These are phyloP conservation scores for human (Homo sapiens) DNA, from an alignment of 2,113 vertebrate genomes.

Conservation along the genomic window DNA sequence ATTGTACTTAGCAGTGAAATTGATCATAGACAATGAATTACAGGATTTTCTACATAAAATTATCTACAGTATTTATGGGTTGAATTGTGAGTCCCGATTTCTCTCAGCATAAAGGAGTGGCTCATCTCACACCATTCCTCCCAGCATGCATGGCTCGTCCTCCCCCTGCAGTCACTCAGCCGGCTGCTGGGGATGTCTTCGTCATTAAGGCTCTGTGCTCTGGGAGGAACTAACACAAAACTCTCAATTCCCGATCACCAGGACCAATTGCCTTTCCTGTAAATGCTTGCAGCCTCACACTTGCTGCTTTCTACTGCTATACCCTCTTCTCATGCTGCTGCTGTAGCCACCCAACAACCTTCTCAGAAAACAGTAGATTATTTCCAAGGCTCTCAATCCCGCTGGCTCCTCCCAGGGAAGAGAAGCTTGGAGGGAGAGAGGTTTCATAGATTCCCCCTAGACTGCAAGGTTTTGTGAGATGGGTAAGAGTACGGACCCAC, in stretches of 20 bases:
- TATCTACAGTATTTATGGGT: neutral
- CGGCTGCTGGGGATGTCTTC: neutral
- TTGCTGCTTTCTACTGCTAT: neutral
- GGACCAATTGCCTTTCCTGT: no score
- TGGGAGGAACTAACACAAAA: neutral
- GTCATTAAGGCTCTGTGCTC: neutral
- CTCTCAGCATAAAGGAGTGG: neutral
- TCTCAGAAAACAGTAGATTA: neutral
- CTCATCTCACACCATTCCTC: neutral
- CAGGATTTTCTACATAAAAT: neutral
- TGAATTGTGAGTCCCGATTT: neutral
- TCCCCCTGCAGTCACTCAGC: neutral
- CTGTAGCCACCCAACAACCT: neutral
- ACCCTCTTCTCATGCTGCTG: no score
- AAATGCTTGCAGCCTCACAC: accelerated
- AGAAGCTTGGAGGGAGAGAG: neutral
- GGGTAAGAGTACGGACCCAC: accelerated
- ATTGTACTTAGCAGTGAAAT: neutral
- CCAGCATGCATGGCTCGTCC: no score
- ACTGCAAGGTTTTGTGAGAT: neutral
- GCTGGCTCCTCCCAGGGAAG: neutral
- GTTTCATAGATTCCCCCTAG: neutral
- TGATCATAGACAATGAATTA: neutral
- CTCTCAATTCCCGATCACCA: neutral
- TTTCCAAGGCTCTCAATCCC: neutral